These are phyloP conservation scores for Caenorhabditis uteleia DNA, from an alignment of 2,888 invertebrate species.

Conservation along the genomic window DNA sequence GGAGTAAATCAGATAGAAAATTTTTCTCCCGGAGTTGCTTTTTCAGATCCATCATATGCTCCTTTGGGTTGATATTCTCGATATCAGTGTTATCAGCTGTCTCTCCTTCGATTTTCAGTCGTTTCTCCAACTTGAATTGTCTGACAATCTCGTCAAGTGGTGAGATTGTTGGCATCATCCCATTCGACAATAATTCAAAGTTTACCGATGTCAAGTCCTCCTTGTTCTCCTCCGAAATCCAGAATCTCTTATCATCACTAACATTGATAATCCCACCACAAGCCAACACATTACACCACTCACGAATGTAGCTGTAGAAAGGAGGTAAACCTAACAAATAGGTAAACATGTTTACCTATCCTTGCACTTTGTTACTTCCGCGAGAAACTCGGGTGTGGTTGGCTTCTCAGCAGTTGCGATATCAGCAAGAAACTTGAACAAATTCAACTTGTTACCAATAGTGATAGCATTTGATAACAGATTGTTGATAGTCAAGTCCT, in stretches of 20 bases:
- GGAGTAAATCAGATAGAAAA: slow-evolving; percentile 48
- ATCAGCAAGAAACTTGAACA: slow-evolving; percentile 39
- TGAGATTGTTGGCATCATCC: slow-evolving; percentile 25
- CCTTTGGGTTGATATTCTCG: no score
- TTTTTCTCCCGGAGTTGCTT: slow-evolving; percentile 45
- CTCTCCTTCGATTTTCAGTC: slow-evolving; percentile 50
- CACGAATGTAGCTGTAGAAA: slow-evolving; percentile 47
- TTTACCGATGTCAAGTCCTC: slow-evolving; percentile 30
- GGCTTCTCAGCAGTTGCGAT: slow-evolving; percentile 28
- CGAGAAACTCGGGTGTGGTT: slow-evolving; percentile 27
- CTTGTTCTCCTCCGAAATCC: slow-evolving; percentile 38
- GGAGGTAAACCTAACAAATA: no score
- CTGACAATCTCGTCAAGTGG: slow-evolving; percentile 38
- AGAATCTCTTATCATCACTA: slow-evolving; percentile 47
- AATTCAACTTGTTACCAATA: slow-evolving; percentile 34
- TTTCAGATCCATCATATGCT: slow-evolving; percentile 34
- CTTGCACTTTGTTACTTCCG: slow-evolving; percentile 34
- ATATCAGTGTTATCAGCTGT: no score
- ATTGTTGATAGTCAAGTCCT: not conserved
- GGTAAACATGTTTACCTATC: slow-evolving; percentile 19
- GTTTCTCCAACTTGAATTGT: slow-evolving; percentile 48
- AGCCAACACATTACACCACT: slow-evolving; percentile 50
- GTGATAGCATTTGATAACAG: slow-evolving; percentile 33
- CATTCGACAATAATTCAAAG: slow-evolving; percentile 19
- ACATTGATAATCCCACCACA: slow-evolving; percentile 50